Evolutionary conservation across 92 coral and sea anemone genomes (phyloP), one percentile per base, ranked within the genome.

Genomic region (Muricea muricata): DNA sequence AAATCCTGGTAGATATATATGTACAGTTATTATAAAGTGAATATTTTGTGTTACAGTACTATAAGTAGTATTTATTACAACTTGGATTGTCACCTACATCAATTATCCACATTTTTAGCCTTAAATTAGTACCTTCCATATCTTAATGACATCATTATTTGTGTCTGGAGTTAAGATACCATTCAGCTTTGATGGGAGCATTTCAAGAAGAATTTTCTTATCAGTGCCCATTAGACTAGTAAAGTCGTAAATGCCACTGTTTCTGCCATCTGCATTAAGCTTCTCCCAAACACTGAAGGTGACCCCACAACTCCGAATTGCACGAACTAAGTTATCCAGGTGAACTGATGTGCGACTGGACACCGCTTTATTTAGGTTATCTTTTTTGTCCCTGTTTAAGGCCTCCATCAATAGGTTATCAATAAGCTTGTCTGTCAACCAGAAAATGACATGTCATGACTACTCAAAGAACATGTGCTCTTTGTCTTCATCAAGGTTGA

Each of bases 241-340:
- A 14, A 8, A 58, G 11, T 58, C 66, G 24, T 58, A 58, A 58
- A 58, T 14, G 20, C 66, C 66, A 26, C 30, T 81, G 42, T 88
- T 24, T 26, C 85, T n/a, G 40, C 93, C 73, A 65, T 86, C 93
- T 29, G 86, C 90, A 74, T 89, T 86, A 33, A 47, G 65, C 29
- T 90, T 90, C 63, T 90, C 91, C 93, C 93, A 91, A 4, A 87
- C 87, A 21, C 30, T 47, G 65, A 87, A 91, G 6, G 89, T 87
- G 12, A 87, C 81, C 5, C 93, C 91, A 79, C 93, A 88, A 85
- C 90, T 89, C 11, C 55, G 40, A 21, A 85, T 91, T 6, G 90
- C 77, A 1, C 76, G 58, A n/a, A 88, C 46, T n/a, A 91, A 80
- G 48, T 35, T 37, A n/a, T 85, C 40, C 20, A 85, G 47, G 45